These are phyloP conservation scores for Bactericera cockerelli DNA, from an alignment of 1,140 invertebrate species.

Conservation along the genomic window DNA sequence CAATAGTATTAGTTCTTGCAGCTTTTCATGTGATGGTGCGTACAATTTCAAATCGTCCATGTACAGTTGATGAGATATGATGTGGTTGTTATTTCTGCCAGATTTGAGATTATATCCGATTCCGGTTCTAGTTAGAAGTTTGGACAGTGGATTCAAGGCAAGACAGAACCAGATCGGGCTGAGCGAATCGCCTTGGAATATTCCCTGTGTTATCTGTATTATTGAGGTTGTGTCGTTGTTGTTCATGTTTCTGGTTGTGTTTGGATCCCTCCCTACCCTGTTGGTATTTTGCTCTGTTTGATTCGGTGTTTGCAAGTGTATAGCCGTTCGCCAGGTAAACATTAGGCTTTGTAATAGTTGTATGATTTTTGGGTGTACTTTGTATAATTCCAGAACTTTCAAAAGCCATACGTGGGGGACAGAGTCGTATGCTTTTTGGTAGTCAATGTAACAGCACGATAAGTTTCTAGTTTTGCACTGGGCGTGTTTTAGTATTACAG, in stretches of 20 bases:
- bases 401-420: no score
- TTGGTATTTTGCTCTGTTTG: no score
- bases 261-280: neutral
- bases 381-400: no score
- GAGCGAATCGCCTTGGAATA: constrained; percentile 16
- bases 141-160: neutral
- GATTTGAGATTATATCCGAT: neutral
- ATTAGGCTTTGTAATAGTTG: neutral
- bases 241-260: no score
- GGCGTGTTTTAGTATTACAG: no score
- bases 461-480: no score
- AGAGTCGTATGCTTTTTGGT: no score
- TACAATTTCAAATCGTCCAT: constrained; percentile 10
- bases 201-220: no score
- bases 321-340: neutral
- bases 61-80: neutral
- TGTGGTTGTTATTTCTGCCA: neutral
- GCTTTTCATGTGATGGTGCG: neutral
- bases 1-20: neutral
- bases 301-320: no score
- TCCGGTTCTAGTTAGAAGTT: neutral
- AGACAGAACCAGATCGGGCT: constrained; percentile 17
- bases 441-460: no score
- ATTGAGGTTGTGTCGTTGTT: no score
- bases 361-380: no score